These are phyloP conservation scores for Astatotilapia flaviijosephi DNA, from an alignment of 2,113 vertebrate genomes.

Conservation along the genomic window DNA sequence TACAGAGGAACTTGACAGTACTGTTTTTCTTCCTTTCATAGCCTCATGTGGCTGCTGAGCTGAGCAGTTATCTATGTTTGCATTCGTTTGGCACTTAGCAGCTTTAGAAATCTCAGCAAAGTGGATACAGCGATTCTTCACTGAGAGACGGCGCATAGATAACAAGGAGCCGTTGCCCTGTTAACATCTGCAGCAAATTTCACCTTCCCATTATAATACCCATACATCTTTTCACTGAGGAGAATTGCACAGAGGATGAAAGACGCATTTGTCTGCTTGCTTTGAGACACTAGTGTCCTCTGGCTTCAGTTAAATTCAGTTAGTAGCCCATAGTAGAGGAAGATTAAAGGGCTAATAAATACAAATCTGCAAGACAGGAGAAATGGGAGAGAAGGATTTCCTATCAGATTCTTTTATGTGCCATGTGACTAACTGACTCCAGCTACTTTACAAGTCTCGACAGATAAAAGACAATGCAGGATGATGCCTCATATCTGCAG, in stretches of 20 bases:
- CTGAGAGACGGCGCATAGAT: not conserved
- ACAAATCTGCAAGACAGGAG: not conserved
- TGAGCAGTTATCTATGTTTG: not conserved
- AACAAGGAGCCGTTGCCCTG: not conserved
- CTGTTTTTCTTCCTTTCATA: not conserved
- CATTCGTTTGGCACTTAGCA: not conserved
- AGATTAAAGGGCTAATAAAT: not conserved
- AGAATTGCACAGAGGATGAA: not conserved
- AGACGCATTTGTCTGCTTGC: not conserved
- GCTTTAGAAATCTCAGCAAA: not conserved
- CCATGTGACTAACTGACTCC: not conserved
- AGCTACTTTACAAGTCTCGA: not conserved
- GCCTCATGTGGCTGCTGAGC: not conserved
- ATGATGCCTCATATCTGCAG: not conserved
- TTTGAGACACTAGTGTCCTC: not conserved
- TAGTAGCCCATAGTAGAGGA: not conserved
- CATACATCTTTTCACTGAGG: not conserved
- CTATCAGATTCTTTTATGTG: not conserved
- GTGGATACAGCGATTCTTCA: not conserved
- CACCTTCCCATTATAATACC: not conserved
- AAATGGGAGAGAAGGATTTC: not conserved
- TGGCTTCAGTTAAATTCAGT: not conserved
- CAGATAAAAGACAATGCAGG: constrained; percentile 5
- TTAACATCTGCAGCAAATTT: not conserved
- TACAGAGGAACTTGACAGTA: not conserved